Conservation (phyloP, 2,113 vertebrate species). For the Eidolon helvum region DNA sequence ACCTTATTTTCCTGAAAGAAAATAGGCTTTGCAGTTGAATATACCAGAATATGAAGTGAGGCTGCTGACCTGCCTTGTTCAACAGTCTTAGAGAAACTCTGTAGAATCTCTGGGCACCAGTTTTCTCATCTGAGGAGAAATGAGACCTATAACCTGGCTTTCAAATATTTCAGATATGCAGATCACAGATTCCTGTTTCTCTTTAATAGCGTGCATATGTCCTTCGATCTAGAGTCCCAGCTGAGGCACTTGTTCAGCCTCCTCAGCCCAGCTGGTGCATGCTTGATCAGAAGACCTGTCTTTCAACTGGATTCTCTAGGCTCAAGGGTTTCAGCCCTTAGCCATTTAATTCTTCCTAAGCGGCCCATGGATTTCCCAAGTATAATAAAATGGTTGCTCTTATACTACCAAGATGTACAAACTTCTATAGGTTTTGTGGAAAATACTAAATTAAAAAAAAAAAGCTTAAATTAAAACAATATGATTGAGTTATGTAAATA, state of each 20-base stretch:
- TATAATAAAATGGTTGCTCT: not conserved
- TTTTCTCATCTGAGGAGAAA: not conserved
- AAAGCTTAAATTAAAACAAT: not conserved
- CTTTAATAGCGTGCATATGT: not conserved
- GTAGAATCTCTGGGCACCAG: not conserved
- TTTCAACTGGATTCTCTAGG: not conserved
- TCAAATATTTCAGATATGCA: not conserved
- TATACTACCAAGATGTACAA: not conserved
- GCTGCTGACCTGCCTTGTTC: not conserved
- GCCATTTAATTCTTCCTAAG: not conserved
- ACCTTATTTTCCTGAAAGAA: not conserved
- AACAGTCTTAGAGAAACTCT: not conserved
- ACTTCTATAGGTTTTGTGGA: not conserved
- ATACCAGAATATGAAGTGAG: not conserved
- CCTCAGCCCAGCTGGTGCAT: fast-evolving
- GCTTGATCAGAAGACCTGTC: not conserved
- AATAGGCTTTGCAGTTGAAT: not conserved
- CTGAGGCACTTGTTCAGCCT: fast-evolving
- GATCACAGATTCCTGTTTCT: not conserved
- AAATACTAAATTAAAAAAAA: not conserved
- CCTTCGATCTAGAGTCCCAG: too few relatives aligned
- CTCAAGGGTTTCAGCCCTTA: not conserved
- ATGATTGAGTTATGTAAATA: not conserved
- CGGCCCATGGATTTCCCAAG: not conserved
- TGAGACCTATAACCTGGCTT: not conserved